Base-by-base conservation (phyloP, 2,888 invertebrate species). In the Hermodice carunculata region DNA sequence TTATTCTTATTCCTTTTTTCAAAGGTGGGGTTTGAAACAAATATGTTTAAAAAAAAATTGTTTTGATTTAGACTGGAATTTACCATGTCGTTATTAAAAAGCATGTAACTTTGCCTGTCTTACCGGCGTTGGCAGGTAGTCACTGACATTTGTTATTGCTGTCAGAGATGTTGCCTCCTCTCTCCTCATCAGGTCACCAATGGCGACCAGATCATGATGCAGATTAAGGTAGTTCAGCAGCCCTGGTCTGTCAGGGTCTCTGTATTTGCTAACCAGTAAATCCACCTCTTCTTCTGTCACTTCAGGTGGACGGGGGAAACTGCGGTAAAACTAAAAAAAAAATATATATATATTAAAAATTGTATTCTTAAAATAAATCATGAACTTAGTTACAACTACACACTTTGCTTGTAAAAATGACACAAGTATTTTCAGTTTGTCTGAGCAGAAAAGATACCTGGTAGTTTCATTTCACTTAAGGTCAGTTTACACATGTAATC, bases 211-310 rank as follows among this genome's bases (percentile, higher is more conserved):
- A 71, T 86, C 86, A 67, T 85, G 79, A 61, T 83, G 81, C 1
- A 86, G 78, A 68, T 86, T 86, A 4, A 86, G 75, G 66, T 86
- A 86, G 69, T 83, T 85, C 17, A 86, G 67, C 29, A 85, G 72
- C 1, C 84, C 84, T 17, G 81, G 77, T 19, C 75, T 64, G 8
- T 73, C 74, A 14, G 85, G 85, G 61, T 84, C 83, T 26, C 77
- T 69, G 70, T 86, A 86, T 63, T 85, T 85, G 51, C 73, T 71
- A 17, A 83, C 78, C 52, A 86, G 71, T 42, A 84, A 68, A 29
- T 75, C 78, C 71, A 85, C 77, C 44, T 86, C 85, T 31, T 78
- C 74, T 61, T 84, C 84, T 53, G 61, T 78, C 11, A 85, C 77
- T 67, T 81, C 82, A 6, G 81, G 76, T n/a, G 85, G 85, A 4